Evolutionary conservation across 1,140 invertebrate species (phyloP).

Genomic region (Caerostris darwini): DNA sequence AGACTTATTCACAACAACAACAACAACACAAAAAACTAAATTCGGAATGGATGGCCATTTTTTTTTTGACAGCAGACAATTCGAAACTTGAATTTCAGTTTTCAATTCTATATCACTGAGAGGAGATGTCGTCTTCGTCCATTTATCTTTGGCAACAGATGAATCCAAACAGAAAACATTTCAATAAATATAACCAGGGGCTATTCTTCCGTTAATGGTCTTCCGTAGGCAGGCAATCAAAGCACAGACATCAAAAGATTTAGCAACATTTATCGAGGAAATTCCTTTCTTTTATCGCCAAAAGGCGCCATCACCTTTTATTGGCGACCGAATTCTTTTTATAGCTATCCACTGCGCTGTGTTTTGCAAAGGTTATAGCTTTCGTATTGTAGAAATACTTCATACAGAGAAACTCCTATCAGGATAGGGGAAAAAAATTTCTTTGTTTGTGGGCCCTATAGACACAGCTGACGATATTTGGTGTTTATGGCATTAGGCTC

Average conservation of each 20-base stretch:
- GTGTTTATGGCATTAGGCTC: background rate
- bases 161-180: constrained; percentile 40
- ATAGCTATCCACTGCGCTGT: constrained; percentile 21
- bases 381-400: constrained; percentile 61
- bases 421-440: background rate
- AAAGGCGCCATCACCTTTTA: constrained; percentile 75
- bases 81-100: background rate
- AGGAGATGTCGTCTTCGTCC: background rate
- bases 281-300: constrained; percentile 74
- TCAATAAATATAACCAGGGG: constrained; percentile 58
- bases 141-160: constrained; percentile 20
- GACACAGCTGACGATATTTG: constrained; percentile 13
- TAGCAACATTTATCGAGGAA: constrained; percentile 75
- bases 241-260: constrained; percentile 74
- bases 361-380: constrained; percentile 62
- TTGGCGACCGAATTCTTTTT: constrained; percentile 73
- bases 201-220: constrained; percentile 68
- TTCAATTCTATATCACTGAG: background rate
- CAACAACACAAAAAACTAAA: background rate
- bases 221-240: constrained; percentile 66
- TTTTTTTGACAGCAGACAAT: background rate
- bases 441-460: background rate
- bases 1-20: background rate
- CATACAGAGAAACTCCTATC: constrained; percentile 16
- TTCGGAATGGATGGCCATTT: background rate